Base-by-base conservation (phyloP, 2,888 invertebrate genomes). In the Lobophora halterata region DNA sequence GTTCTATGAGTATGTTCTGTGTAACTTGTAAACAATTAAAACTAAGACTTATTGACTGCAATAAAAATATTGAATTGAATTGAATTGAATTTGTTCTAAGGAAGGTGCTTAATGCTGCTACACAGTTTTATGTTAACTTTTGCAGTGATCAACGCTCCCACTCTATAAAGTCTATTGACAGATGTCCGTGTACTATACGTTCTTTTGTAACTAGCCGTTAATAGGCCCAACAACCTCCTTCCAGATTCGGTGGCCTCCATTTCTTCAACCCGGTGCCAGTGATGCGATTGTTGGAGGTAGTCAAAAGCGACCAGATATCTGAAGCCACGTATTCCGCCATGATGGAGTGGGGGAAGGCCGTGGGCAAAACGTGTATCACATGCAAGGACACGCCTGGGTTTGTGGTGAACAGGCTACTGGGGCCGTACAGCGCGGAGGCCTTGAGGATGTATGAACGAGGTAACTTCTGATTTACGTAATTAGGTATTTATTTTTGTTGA, bases 341-440 rank as follows among this genome's bases (percentile, higher is more conserved):
- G 79, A 89, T 94, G 88, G 90, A 89, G 26, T 97, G 95, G 92
- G 96, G 96, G 29, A 92, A 94, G 76, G 79, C 91, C 0, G 87
- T 97, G 37, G 95, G 95, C 16, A 97, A 97, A 83, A 91, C 91
- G 6, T 93, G 95, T 53, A 94, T 97, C 56, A 92, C 93, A 0
- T 96, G 96, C 78, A 96, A 96, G 81, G 97, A 97, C 70, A 96
- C 96, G 0, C 95, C 96, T 8, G 97, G 97, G 5, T 97, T 97
- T 74, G 95, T 97, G 48, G 97, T 97, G 13, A 97, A 97, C 78
- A 86, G 97, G 19, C 88, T 97, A 13, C 86, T 97, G 29, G 93
- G 96, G 1, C 97, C 97, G 0, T 95, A 95, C 65, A 88, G 93
- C 61, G 90, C 91, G 50, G 97, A 97, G 73, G 95, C 97, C n/a